A percentile compares a stretch with the other conserved stretches of the same genome.
Evolutionary conservation across 2,797 vertebrate genomes (phyloP).

Genomic region (Onychomys torridus): DNA sequence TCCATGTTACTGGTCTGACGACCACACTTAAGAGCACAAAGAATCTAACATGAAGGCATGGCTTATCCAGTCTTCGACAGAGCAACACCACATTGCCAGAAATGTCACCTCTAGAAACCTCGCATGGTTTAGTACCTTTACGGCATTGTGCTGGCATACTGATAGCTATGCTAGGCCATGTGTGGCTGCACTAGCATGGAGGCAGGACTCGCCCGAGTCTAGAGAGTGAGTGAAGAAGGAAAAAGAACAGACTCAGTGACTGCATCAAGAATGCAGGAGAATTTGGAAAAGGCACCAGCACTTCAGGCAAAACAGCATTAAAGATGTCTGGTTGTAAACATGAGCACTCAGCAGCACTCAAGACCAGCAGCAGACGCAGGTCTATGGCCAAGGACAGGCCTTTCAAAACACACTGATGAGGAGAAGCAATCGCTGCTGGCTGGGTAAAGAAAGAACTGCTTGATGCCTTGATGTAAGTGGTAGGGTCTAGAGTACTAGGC

Average conservation of each 20-base stretch:
- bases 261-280: neutral
- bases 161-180: neutral
- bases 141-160: neutral
- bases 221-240: neutral
- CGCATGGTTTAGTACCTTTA: neutral
- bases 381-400: neutral
- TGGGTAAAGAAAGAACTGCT: neutral
- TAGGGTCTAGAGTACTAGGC: no score
- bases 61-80: neutral
- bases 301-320: neutral
- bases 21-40: neutral
- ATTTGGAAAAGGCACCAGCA: neutral
- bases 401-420: neutral
- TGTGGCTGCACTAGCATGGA: neutral
- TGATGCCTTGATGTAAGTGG: neutral
- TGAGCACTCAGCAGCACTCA: neutral
- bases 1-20: neutral
- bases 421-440: neutral
- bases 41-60: neutral
- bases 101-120: neutral
- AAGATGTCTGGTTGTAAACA: neutral
- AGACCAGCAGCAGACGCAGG: neutral
- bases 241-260: neutral
- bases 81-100: neutral
- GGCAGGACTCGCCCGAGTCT: no score